Evolutionary conservation across 1,140 invertebrate genomes (phyloP).

Genomic region (Atta colombica): DNA sequence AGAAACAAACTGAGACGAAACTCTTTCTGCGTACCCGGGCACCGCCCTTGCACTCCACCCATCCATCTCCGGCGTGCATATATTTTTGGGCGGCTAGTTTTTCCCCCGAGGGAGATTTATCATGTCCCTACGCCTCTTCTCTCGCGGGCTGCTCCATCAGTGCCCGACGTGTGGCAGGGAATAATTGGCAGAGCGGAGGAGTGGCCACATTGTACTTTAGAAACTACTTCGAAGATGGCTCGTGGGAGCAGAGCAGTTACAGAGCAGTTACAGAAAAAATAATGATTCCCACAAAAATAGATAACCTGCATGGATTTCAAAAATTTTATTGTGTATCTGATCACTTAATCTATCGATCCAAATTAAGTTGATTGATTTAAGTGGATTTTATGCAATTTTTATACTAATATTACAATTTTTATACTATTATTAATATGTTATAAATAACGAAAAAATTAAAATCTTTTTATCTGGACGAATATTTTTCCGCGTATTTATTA

Average conservation of each 20-base stretch:
- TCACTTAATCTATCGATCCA: neutral
- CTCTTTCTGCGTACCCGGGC: constrained; percentile 69
- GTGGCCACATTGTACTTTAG: constrained; percentile 55
- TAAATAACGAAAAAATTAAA: neutral
- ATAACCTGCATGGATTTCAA: neutral
- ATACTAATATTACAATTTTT: neutral
- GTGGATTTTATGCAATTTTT: constrained; percentile 20
- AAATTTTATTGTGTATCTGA: neutral
- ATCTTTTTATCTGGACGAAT: neutral
- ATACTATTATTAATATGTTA: neutral
- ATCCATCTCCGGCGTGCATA: constrained; percentile 83
- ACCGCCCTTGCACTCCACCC: constrained; percentile 83
- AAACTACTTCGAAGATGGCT: constrained; percentile 59
- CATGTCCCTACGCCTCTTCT: constrained; percentile 77
- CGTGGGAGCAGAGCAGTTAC: constrained; percentile 56
- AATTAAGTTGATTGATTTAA: neutral
- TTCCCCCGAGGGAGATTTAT: constrained; percentile 82
- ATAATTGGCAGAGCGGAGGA: constrained; percentile 75
- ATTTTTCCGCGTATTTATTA: constrained; percentile 31
- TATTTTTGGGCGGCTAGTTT: constrained; percentile 82
- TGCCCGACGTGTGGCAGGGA: constrained; percentile 74
- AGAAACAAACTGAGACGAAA: constrained; percentile 82
- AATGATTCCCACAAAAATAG: constrained; percentile 14
- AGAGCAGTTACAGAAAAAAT: neutral
- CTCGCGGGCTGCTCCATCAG: constrained; percentile 74